phyloP scores from a whole-genome alignment of 2,113 vertebrate species.

The Tetrao urogallus region DNA sequence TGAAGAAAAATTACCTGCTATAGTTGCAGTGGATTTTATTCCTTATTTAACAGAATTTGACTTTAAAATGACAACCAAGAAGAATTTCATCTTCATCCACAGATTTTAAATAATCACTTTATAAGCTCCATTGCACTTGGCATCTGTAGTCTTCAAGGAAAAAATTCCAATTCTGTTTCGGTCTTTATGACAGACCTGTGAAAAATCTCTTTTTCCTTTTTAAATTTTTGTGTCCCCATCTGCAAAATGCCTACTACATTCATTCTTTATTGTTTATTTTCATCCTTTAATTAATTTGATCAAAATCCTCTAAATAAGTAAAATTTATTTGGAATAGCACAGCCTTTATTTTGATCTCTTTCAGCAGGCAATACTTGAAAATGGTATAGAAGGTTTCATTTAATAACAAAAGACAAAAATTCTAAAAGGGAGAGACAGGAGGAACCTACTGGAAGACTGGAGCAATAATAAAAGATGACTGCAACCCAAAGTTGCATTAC shows the following conservation, averaged over 20 bases:
- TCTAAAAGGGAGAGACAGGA: slow-evolving; percentile 33
- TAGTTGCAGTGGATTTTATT: slow-evolving; percentile 24
- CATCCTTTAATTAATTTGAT: slow-evolving; percentile 43
- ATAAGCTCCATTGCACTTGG: background rate
- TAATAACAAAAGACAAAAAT: slow-evolving; percentile 49
- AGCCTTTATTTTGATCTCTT: slow-evolving; percentile 49
- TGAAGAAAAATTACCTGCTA: slow-evolving; percentile 32
- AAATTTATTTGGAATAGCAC: slow-evolving; percentile 11
- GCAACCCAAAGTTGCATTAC: slow-evolving; percentile 51
- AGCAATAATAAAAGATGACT: slow-evolving; percentile 64
- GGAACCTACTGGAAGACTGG: slow-evolving; percentile 40
- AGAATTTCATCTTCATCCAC: slow-evolving; percentile 1
- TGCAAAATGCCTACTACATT: slow-evolving; percentile 22
- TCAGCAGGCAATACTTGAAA: slow-evolving; percentile 56
- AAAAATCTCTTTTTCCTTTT: background rate
- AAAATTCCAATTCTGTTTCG: background rate
- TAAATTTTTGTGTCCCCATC: background rate
- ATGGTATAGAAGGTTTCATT: slow-evolving; percentile 21
- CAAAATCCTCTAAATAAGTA: background rate
- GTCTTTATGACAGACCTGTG: background rate
- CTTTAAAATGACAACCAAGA: slow-evolving; percentile 42
- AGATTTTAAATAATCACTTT: slow-evolving; percentile 44
- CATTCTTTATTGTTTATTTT: slow-evolving; percentile 37
- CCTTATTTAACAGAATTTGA: slow-evolving; percentile 48
- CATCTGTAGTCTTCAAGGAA: background rate